Percentiles rank a stretch among this genome's conserved stretches.
These are phyloP conservation scores for Drosophila nannoptera DNA, from an alignment of 1,140 invertebrate genomes.

Conservation along the genomic window DNA sequence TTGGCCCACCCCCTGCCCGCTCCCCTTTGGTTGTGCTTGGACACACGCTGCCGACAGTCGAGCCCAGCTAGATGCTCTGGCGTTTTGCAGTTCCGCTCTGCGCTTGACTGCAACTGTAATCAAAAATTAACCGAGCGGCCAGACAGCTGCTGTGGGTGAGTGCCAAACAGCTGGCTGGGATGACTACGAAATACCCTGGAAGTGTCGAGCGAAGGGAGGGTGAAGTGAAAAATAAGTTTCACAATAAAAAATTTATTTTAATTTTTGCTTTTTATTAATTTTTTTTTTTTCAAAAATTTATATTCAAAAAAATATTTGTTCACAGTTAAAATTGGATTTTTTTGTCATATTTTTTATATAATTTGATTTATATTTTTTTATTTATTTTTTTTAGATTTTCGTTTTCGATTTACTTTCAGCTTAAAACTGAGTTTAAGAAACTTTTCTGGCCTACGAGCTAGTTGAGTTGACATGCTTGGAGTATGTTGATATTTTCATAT, in stretches of 20 bases:
- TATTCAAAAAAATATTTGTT: no score
- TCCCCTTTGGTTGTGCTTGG: background rate
- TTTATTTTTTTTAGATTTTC: background rate
- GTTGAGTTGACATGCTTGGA: conserved; percentile 58
- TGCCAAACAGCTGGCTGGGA: background rate
- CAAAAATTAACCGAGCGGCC: conserved; percentile 26
- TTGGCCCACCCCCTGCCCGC: conserved; percentile 5
- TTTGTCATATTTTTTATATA: background rate
- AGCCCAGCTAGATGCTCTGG: conserved; percentile 9
- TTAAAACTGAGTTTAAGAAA: conserved; percentile 64
- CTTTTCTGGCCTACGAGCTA: conserved; percentile 49
- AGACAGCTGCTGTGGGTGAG: conserved; percentile 2
- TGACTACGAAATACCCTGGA: background rate
- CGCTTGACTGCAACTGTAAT: conserved; percentile 25
- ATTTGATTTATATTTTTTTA: background rate
- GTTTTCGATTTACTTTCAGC: conserved; percentile 10
- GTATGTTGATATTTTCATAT: conserved; percentile 41
- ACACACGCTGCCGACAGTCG: conserved; percentile 1
- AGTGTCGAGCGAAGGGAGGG: background rate
- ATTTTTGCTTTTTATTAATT: background rate
- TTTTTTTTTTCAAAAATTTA: no score
- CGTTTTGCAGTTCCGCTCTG: conserved; percentile 9
- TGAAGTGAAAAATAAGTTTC: background rate
- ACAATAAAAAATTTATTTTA: conserved; percentile 5
- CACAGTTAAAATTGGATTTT: no score